Base-by-base conservation (phyloP, 2,888 invertebrate species). In the Exephanes ischioxanthus region DNA sequence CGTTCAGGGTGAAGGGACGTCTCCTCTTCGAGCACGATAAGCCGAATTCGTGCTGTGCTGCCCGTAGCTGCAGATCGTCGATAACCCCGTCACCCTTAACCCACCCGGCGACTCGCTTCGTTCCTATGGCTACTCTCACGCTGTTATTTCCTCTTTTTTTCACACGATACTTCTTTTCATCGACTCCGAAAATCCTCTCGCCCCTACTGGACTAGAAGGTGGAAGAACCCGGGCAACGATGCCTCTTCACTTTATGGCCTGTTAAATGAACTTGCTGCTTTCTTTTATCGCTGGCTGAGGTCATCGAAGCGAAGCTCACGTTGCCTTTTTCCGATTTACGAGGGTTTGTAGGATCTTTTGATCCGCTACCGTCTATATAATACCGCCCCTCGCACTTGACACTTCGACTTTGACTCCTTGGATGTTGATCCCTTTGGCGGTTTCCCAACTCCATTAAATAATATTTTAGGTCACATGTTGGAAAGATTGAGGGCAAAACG, bases 221-320 rank as follows among this genome's bases (percentile, higher is more conserved):
- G 77, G 72, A 58, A 53, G 79, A 79, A 61, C 83, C 80, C 63
- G 76, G 51, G 83, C 77, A 80, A 84, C 85, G 84, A 82, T 85
- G 86, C 83, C 79, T 85, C 87, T 88, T 91, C 89, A 88, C 88
- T 91, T 93, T 93, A 93, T 91, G 89, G 92, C 89, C 93, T 90
- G 93, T 92, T 93, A 93, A 93, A 94, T 93, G 93, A 93, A 93
- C 93, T 93, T 90, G 73, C 90, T 90, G 91, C 89, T 91, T 90
- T 92, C 92, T 92, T 93, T 93, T 93, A 93, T 92, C 92, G 91
- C 87, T 88, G 84, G 87, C 83, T 87, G 80, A 89, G 92, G 90
- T 92, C 92, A 90, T 92, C 90, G 89, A 89, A 89, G 89, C 89
- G 86, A 67, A 19, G 53, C 80, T 61, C 79, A 53, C 67, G 80